Conservation (phyloP, 2,113 vertebrate genomes). For the Tricholaema leucomelas region DNA sequence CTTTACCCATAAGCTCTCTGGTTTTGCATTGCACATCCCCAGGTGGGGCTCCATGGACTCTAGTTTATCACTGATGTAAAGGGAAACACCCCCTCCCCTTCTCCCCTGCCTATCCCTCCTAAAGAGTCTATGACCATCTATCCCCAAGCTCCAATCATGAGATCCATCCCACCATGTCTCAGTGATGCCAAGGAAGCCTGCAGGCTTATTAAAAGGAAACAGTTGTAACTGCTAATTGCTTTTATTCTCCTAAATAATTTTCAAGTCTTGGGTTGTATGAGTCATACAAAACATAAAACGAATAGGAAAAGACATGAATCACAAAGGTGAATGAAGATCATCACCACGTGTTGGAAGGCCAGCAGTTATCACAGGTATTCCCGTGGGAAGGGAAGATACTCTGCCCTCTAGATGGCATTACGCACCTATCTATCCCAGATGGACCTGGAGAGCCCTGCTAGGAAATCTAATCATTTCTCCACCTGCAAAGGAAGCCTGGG, state of each 20-base stretch:
- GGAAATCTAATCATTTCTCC: background rate
- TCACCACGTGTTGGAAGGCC: background rate
- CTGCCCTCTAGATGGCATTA: slow-evolving; percentile 14
- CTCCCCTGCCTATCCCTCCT: no score
- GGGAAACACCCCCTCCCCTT: no score
- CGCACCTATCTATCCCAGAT: background rate
- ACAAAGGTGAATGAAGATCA: background rate
- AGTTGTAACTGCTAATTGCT: background rate
- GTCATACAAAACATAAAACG: background rate
- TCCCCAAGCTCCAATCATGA: no score
- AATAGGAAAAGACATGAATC: background rate
- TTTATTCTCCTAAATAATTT: background rate
- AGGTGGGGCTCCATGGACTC: no score
- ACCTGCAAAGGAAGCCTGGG: background rate
- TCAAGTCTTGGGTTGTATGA: background rate
- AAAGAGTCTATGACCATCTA: no score
- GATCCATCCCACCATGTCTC: no score
- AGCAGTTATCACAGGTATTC: background rate
- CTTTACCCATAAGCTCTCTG: no score
- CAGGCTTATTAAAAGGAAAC: background rate
- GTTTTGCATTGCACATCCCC: no score
- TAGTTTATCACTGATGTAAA: no score
- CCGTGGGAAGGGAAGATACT: background rate
- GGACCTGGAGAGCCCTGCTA: background rate
- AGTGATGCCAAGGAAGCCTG: background rate